A percentile compares a stretch with the other conserved stretches of the same genome.
These are phyloP conservation scores for Sycophila sp. DNA, from an alignment of 1,140 invertebrate species.

Conservation along the genomic window DNA sequence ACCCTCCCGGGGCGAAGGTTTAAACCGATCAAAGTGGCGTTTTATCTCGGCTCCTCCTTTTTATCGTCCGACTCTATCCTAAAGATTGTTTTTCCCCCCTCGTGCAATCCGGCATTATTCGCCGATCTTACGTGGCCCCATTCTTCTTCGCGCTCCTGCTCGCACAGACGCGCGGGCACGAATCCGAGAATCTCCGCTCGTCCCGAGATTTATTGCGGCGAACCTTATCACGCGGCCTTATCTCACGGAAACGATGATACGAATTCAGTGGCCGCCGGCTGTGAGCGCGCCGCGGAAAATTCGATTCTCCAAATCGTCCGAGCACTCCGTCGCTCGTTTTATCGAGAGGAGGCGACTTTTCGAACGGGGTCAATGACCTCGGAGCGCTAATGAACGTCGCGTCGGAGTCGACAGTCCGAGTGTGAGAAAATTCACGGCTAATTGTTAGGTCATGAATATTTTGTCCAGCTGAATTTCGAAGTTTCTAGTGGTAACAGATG, in stretches of 20 bases:
- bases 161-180: not conserved
- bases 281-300: no score
- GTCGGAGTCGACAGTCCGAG: no score
- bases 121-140: slow-evolving; percentile 1
- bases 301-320: not conserved
- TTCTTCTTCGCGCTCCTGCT: no score
- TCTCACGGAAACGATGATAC: slow-evolving; percentile 23
- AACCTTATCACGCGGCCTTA: slow-evolving; percentile 5
- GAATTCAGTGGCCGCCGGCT: not conserved
- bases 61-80: not conserved
- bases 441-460: no score
- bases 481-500: no score
- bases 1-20: no score
- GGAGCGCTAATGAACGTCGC: no score
- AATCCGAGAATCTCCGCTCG: slow-evolving; percentile 8
- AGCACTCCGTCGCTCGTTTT: no score
- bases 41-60: not conserved
- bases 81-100: not conserved
- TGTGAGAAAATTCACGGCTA: no score
- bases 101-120: not conserved
- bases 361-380: no score
- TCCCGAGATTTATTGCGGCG: slow-evolving; percentile 12
- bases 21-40: not conserved
- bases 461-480: no score
- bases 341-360: no score